Percentiles rank a stretch among this genome's conserved stretches.
Conservation (phyloP, 2,113 vertebrate genomes). For the Propithecus coquereli region DNA sequence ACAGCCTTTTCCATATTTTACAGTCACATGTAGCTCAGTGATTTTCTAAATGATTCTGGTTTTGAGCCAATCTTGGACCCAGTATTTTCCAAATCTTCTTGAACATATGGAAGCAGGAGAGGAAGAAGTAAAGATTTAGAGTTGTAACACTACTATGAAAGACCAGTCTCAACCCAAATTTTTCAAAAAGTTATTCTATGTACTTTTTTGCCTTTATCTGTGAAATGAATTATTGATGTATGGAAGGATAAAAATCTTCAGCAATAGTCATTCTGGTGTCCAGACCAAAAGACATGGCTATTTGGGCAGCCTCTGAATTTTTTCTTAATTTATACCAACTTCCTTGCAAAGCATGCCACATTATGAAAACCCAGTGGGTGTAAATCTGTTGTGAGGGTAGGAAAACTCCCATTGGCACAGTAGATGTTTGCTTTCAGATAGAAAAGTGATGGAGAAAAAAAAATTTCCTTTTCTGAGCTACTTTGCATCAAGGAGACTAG, state of each 20-base stretch:
- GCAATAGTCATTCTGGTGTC: neutral
- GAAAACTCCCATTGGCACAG: conserved; percentile 24
- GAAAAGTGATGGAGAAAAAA: conserved; percentile 50
- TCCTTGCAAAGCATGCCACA: conserved; percentile 9
- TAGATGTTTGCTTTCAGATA: conserved; percentile 30
- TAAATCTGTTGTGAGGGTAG: neutral
- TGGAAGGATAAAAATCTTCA: neutral
- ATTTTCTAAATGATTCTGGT: conserved; percentile 24
- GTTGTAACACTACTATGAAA: neutral
- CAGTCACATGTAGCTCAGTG: neutral
- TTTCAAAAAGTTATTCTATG: neutral
- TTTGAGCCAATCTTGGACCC: neutral
- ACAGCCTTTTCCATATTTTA: neutral
- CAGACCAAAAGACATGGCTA: neutral
- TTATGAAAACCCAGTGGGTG: neutral
- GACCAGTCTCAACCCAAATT: neutral
- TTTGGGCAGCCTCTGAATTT: neutral
- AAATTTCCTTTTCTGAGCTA: conserved; percentile 8
- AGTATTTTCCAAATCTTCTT: neutral
- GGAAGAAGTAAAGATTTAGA: conserved; percentile 3
- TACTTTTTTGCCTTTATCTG: conserved; percentile 6
- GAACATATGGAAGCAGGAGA: neutral
- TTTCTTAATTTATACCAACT: conserved; percentile 22
- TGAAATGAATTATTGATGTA: conserved; percentile 31
- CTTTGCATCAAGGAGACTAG: conserved; percentile 61